phyloP scores from a whole-genome alignment of 2,113 vertebrate genomes.

The Synodontis membranacea region DNA sequence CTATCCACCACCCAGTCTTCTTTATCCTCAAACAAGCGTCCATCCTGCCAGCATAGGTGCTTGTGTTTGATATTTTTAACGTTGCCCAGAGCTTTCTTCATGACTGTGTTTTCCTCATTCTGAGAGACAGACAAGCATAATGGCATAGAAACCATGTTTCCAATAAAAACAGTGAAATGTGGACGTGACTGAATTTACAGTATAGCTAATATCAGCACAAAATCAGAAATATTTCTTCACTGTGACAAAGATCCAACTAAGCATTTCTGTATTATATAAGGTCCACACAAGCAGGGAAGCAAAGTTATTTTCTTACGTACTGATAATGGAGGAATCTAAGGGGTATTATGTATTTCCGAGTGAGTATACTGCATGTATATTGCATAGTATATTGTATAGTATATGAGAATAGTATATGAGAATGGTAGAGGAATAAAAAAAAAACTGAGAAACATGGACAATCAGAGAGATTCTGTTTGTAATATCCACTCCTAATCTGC shows the following conservation, averaged over 20 bases:
- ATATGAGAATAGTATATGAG: not conserved
- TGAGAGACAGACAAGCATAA: conserved; percentile 58
- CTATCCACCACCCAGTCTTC: conserved; percentile 98
- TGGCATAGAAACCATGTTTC: conserved; percentile 18
- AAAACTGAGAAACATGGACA: not conserved
- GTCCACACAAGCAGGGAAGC: not conserved
- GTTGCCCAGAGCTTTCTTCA: conserved; percentile 86
- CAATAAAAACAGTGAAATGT: not conserved
- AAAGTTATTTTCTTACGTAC: not conserved
- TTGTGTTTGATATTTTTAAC: conserved; percentile 84
- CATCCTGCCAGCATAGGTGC: conserved; percentile 95
- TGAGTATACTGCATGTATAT: too few relatives aligned
- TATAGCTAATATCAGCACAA: not conserved
- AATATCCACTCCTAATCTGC: not conserved
- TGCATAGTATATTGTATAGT: too few relatives aligned
- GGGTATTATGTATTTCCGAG: not conserved
- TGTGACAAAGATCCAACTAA: not conserved
- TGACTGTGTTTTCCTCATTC: conserved; percentile 92
- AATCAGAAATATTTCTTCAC: not conserved
- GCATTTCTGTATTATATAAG: not conserved
- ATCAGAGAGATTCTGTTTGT: not conserved
- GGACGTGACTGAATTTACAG: not conserved
- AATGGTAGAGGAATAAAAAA: not conserved
- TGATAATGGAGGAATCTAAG: not conserved
- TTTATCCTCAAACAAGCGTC: conserved; percentile 88